Conservation (phyloP, 2,113 vertebrate genomes). For the Theropithecus gelada region DNA sequence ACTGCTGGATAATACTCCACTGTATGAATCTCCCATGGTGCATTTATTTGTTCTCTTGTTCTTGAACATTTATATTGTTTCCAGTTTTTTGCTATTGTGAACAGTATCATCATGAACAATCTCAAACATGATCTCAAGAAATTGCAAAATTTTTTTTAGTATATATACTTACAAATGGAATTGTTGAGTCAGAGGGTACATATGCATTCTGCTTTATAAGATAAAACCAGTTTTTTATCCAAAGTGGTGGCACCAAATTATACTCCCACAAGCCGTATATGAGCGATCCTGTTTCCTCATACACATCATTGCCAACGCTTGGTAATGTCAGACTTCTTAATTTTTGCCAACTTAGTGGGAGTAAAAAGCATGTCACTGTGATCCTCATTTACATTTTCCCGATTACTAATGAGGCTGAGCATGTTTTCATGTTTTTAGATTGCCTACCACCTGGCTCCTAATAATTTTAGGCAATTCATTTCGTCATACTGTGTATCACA, state of each 20-base stretch:
- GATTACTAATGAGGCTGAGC: not conserved
- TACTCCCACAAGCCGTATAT: not conserved
- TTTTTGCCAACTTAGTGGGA: conserved; percentile 3
- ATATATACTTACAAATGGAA: not conserved
- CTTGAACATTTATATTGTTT: not conserved
- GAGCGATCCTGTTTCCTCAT: not conserved
- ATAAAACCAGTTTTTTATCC: not conserved
- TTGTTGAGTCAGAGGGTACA: not conserved
- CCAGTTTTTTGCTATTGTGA: not conserved
- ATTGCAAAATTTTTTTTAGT: not conserved
- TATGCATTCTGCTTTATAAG: not conserved
- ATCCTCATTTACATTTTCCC: not conserved
- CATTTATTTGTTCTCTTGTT: not conserved
- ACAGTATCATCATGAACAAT: not conserved
- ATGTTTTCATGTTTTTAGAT: not conserved
- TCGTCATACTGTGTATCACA: not conserved
- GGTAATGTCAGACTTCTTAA: not conserved
- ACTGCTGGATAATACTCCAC: not conserved
- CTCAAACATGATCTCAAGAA: not conserved
- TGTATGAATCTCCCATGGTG: not conserved
- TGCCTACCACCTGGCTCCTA: conserved; percentile 28
- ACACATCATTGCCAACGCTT: not conserved
- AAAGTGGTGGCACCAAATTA: not conserved
- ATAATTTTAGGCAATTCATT: conserved; percentile 19
- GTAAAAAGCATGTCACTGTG: not conserved